phyloP scores from a whole-genome alignment of 2,113 vertebrate genomes.

The Eurypyga helias region DNA sequence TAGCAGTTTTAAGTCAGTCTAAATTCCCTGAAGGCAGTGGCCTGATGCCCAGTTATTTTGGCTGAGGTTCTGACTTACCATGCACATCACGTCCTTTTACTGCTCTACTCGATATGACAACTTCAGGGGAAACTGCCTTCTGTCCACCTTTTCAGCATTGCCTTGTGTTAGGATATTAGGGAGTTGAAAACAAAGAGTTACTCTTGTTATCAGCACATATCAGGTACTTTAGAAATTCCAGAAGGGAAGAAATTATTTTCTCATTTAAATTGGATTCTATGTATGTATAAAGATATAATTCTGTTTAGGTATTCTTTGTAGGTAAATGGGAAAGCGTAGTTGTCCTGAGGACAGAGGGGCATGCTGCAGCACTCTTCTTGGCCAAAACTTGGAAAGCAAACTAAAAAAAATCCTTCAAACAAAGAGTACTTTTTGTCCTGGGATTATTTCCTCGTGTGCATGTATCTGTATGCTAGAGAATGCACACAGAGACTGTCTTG shows the following conservation, averaged over 20 bases:
- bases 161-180: not conserved
- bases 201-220: rapidly evolving
- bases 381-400: not conserved
- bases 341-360: not conserved
- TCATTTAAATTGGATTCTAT: not conserved
- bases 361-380: not conserved
- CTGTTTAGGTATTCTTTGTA: not conserved
- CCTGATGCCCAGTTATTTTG: not conserved
- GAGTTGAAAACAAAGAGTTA: not conserved
- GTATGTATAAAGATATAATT: not conserved
- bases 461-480: not conserved
- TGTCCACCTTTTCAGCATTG: not conserved
- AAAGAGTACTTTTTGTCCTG: not conserved
- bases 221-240: not conserved
- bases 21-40: not conserved
- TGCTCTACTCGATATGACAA: not conserved
- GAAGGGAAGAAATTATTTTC: not conserved
- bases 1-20: not conserved
- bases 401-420: not conserved
- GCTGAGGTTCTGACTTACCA: not conserved
- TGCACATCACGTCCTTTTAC: not conserved
- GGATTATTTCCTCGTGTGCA: not conserved
- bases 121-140: not conserved
- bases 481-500: rapidly evolving
- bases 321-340: not conserved